Evolutionary conservation across 2,797 vertebrate genomes (phyloP), one percentile per base, ranked within the genome.

Genomic region (Emys orbicularis): DNA sequence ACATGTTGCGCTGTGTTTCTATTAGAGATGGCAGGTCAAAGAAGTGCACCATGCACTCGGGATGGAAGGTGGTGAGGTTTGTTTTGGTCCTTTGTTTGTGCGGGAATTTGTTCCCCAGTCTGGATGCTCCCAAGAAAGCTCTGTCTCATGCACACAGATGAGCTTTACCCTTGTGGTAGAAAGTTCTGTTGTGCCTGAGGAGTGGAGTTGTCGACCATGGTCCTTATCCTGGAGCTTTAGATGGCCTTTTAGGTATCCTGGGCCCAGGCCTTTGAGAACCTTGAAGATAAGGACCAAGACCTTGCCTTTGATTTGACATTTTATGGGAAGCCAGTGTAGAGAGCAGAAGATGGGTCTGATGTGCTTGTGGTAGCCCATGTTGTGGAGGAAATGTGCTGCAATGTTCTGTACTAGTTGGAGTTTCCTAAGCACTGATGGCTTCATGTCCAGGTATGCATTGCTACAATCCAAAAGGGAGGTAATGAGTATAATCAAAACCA

Each of bases 161-260:
- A 91, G 83, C 81, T 89, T 80, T 81, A 31, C 76, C 72, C 34
- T 27, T 57, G 12, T 34, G 54, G 29, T 85, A 77, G 90, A 93
- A 96, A 74, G 92, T 92, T 92, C 79, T 37, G 18, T 87, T 65
- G n/a, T 85, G 86, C 89, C 90, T 1, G 5, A 93, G 94, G 86
- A 94, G n/a, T 44, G 81, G 56, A 89, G 49, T 18, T 65, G 31
- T 65, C 2, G 7, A n/a, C 44, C 83, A 49, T 72, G 56, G 25
- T 49, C 56, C 9, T 49, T 87, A 89, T 61, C 81, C 0, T 44
- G 72, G 37, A 74, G 72, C 21, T 74, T 74, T 74, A 74, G 41
- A 25, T 13, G 0, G 3, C 57, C 89, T 53, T 4, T 61, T 44
- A 86, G 31, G 23, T 19, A 27, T 54, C 18, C 81, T 88, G 76